Percentiles rank a stretch among this genome's conserved stretches.
phyloP scores from a whole-genome alignment of 2,888 invertebrate species.

The Scaeva pyrastri region DNA sequence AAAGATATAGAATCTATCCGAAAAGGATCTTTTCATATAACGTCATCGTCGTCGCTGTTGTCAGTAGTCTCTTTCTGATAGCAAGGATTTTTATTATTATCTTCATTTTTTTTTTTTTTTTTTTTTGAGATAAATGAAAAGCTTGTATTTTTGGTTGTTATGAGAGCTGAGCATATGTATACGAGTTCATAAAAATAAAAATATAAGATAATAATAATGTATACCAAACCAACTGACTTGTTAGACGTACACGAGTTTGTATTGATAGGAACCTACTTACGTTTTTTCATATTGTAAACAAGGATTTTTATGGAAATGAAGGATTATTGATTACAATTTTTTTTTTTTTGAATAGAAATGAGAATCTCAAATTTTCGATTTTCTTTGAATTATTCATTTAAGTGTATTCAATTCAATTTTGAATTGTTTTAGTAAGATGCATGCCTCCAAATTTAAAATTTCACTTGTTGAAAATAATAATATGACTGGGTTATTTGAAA shows the following conservation, averaged over 20 bases:
- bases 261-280: not conserved
- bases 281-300: conserved; percentile 2
- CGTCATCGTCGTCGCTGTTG: too few species aligned
- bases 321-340: conserved; percentile 16
- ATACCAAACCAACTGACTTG: not conserved
- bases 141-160: conserved; percentile 9
- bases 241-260: not conserved
- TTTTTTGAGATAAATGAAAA: not conserved
- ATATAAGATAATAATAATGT: too few species aligned
- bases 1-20: not conserved
- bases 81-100: not conserved
- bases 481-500: too few species aligned
- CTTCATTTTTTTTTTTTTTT: too few species aligned
- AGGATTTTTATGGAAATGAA: not conserved
- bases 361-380: not conserved
- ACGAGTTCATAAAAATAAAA: not conserved
- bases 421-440: too few species aligned
- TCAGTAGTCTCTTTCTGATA: not conserved
- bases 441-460: too few species aligned
- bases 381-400: not conserved
- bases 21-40: not conserved
- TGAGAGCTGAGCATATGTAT: too few species aligned
- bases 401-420: not conserved
- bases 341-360: not conserved
- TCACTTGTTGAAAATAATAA: too few species aligned